These are phyloP conservation scores for Ashinkailepas kermadecensis DNA, from an alignment of 2,888 invertebrate species.

Conservation along the genomic window DNA sequence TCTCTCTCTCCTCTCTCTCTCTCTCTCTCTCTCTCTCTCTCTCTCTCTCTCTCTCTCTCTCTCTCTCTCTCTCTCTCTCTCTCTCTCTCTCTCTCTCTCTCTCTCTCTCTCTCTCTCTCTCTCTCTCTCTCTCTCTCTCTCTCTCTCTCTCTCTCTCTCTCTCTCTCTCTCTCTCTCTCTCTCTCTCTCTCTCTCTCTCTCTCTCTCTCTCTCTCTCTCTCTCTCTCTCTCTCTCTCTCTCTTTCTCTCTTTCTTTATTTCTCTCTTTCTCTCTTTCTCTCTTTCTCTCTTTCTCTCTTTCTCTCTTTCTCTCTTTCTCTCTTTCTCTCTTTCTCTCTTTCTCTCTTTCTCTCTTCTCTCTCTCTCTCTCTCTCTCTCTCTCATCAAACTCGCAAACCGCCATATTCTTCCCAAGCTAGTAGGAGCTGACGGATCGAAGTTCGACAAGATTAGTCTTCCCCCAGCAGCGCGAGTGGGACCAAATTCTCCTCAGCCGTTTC, in stretches of 20 bases:
- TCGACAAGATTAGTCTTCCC: too few species aligned
- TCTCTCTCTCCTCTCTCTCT: too few species aligned
- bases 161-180: slow-evolving; percentile 24
- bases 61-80: neutral
- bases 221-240: slow-evolving; percentile 20
- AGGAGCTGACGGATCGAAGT: too few species aligned
- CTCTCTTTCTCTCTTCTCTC: slow-evolving; percentile 23
- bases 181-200: slow-evolving; percentile 24
- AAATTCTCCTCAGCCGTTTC: too few species aligned
- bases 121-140: slow-evolving; percentile 28
- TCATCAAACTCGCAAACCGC: neutral
- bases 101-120: slow-evolving; percentile 30
- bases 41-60: neutral
- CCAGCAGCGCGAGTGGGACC: too few species aligned
- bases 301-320: slow-evolving; percentile 6
- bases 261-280: slow-evolving; percentile 29
- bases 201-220: slow-evolving; percentile 24
- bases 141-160: slow-evolving; percentile 22
- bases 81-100: slow-evolving; percentile 14
- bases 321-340: slow-evolving; percentile 23
- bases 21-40: neutral
- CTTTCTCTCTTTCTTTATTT: slow-evolving; percentile 29
- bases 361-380: slow-evolving; percentile 20
- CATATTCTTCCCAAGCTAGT: too few species aligned
- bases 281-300: slow-evolving; percentile 23